Base-by-base conservation (phyloP, 2,113 vertebrate species). In the Cettia cetti region DNA sequence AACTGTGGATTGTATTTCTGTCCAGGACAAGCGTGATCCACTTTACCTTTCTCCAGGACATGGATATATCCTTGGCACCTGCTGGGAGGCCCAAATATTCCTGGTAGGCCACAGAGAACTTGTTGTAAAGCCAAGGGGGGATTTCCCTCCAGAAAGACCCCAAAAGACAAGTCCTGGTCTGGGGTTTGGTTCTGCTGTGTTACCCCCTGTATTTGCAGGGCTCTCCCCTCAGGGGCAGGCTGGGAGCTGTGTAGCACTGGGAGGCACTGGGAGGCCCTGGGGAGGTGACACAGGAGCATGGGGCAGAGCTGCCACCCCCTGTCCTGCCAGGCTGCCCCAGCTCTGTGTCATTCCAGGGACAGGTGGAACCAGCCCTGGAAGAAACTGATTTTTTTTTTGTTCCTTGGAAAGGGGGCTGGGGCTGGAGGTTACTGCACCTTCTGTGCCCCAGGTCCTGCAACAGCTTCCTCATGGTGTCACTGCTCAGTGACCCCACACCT, bases 81-180 rank as follows among this genome's bases (percentile, higher is more conserved):
- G 13, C 18, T 35, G 65, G 45, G 50, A 68, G 24, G 30, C 53
- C 24, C 22, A 42, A 9, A 21, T 10, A 15, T 21, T 49, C 47
- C n/a, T 66, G 42, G 27, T 4, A 33, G 31, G 6, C 14, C 16
- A 31, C 13, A 33, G 42, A 12, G 27, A 65, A 31, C 13, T 78
- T 37, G 15, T 9, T 65, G 56, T 35, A 68, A 54, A 77, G 42
- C 28, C 37, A 57, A 77, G 15, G 18, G 37, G 15, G 5, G 5
- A 37, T 65, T 85, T 76, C 20, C 5, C n/a, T 68, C 26, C 44
- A 40, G 15, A 30, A 42, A 52, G 53, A 63, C 42, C 47, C 19
- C 9, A 2, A 26, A 63, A 28, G 21, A 9, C 2, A 4, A 42
- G 15, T 11, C 31, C 31, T 61, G 0, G 22, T 69, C 16, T 19